Conservation (phyloP, 2,113 vertebrate genomes). For the Tachycineta bicolor region DNA sequence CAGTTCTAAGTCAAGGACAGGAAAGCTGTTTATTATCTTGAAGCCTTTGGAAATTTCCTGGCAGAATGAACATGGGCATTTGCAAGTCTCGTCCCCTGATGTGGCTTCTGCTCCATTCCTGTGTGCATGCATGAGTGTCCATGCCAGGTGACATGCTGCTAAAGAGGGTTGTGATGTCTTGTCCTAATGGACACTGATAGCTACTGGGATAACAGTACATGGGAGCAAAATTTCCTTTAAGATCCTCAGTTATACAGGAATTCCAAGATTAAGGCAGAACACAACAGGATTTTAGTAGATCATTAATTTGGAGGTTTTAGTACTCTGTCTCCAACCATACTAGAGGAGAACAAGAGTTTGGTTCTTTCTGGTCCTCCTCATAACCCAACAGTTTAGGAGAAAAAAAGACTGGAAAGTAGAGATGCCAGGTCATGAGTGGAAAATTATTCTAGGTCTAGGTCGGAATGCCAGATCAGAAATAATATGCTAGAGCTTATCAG, state of each 20-base stretch:
- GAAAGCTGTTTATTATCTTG: not conserved
- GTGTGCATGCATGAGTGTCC: not conserved
- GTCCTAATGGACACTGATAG: not conserved
- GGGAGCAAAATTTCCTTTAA: not conserved
- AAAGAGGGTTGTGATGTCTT: not conserved
- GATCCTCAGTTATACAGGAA: not conserved
- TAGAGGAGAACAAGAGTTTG: not conserved
- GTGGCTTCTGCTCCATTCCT: not conserved
- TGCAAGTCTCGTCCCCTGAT: not conserved
- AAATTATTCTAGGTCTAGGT: not conserved
- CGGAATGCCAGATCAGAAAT: not conserved
- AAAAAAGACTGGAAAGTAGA: not conserved
- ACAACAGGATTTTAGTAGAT: not conserved
- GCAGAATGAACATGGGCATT: accelerated
- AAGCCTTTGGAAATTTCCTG: not conserved
- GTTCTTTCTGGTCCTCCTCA: not conserved
- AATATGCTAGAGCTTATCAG: not conserved
- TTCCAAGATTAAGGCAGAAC: not conserved
- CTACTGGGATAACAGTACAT: not conserved
- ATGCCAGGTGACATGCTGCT: not conserved
- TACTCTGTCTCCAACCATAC: not conserved
- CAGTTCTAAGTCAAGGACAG: not conserved
- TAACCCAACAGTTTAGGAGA: not conserved
- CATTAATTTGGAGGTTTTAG: not conserved
- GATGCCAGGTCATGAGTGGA: not conserved